Evolutionary conservation across 2,888 invertebrate species (phyloP).

Genomic region (Lucinisca nassula): DNA sequence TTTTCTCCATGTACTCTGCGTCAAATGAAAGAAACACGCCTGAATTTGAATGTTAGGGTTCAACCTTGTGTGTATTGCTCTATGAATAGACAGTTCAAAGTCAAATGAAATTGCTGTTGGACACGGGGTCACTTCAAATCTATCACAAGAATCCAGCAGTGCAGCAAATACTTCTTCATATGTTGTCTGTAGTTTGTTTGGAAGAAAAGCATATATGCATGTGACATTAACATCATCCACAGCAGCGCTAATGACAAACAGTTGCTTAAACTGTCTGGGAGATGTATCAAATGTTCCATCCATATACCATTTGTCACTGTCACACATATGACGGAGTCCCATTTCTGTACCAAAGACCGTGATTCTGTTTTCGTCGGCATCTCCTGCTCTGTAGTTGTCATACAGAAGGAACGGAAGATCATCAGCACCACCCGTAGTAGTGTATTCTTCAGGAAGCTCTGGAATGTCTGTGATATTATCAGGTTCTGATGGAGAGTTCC

Average conservation of each 20-base stretch:
- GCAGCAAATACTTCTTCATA: too few species aligned
- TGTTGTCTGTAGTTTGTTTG: too few species aligned
- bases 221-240: background rate
- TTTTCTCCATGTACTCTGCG: constrained; percentile 13
- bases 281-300: constrained; percentile 20
- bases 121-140: too few species aligned
- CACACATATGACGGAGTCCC: constrained; percentile 11
- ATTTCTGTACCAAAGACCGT: constrained; percentile 27
- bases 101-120: too few species aligned
- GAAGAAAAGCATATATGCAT: constrained; percentile 12
- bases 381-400: constrained; percentile 10
- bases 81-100: too few species aligned
- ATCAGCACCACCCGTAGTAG: constrained; percentile 23
- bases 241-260: background rate
- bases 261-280: constrained; percentile 22
- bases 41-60: too few species aligned
- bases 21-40: constrained; percentile 5
- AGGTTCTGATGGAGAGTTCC: constrained; percentile 4
- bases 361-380: constrained; percentile 13
- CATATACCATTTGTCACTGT: constrained; percentile 34
- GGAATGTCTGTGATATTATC: constrained; percentile 3
- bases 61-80: background rate
- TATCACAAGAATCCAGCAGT: too few species aligned
- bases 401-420: background rate
- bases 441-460: constrained; percentile 17